Evolutionary conservation across 1,140 invertebrate species (phyloP).

Genomic region (Drosophila arawakana): DNA sequence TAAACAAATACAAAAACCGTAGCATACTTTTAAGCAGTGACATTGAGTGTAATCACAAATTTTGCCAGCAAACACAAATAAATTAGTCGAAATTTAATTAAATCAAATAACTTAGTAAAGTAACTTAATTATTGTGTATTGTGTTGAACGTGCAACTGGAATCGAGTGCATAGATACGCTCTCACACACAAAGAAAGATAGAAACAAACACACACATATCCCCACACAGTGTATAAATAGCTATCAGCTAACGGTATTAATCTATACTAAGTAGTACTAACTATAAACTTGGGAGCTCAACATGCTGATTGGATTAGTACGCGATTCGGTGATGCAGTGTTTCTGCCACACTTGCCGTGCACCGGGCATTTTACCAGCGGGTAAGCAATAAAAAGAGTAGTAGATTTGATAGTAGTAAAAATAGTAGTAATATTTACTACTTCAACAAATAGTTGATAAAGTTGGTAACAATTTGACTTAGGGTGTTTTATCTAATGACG

Average conservation of each 20-base stretch:
- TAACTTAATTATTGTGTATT: constrained; percentile 3
- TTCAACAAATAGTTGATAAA: constrained; percentile 35
- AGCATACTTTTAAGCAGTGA: constrained; percentile 44
- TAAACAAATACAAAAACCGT: constrained; percentile 35
- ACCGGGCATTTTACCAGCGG: constrained; percentile 88
- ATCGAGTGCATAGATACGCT: not conserved
- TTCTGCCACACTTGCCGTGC: constrained; percentile 95
- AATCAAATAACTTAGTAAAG: constrained; percentile 8
- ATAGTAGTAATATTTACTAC: constrained; percentile 18
- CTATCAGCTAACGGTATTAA: constrained; percentile 21
- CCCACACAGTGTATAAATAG: constrained; percentile 10
- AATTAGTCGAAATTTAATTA: not conserved
- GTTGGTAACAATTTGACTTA: constrained; percentile 35
- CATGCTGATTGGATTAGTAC: constrained; percentile 94
- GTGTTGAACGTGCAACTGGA: constrained; percentile 12
- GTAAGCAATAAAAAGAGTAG: constrained; percentile 85
- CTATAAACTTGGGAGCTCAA: constrained; percentile 52
- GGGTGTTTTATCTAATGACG: not conserved
- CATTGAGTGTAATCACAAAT: constrained; percentile 4
- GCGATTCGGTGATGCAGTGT: constrained; percentile 94
- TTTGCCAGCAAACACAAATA: constrained; percentile 3
- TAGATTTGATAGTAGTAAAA: constrained; percentile 19
- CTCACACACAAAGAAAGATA: constrained; percentile 37
- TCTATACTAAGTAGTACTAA: constrained; percentile 17
- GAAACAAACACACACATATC: constrained; percentile 47